Percentiles rank a stretch among this genome's conserved stretches.
Conservation (phyloP, 2,888 invertebrate genomes). For the Ptilodon capucinus region DNA sequence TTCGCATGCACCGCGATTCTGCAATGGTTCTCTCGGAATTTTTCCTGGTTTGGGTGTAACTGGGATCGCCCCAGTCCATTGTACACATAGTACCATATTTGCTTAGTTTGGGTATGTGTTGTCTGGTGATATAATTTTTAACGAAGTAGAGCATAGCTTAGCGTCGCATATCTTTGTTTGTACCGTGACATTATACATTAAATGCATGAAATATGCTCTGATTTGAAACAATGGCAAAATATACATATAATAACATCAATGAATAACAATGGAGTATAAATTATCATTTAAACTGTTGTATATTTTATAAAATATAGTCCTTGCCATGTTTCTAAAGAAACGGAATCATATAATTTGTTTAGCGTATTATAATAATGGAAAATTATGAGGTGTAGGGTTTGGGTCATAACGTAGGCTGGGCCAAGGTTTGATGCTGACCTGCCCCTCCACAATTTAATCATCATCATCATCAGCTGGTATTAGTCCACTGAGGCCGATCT, state of each 20-base stretch:
- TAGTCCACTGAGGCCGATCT: too few species aligned
- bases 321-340: slow-evolving; percentile 62
- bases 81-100: too few species aligned
- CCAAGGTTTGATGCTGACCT: not conserved
- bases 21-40: too few species aligned
- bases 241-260: slow-evolving; percentile 83
- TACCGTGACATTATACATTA: slow-evolving; percentile 67
- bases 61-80: too few species aligned
- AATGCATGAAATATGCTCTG: slow-evolving; percentile 83
- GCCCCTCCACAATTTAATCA: too few species aligned
- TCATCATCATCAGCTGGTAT: too few species aligned
- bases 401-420: not conserved
- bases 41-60: too few species aligned
- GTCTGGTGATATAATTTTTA: too few species aligned
- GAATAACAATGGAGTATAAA: slow-evolving; percentile 83
- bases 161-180: slow-evolving; percentile 37
- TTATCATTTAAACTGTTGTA: slow-evolving; percentile 82
- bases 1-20: too few species aligned
- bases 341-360: slow-evolving; percentile 58
- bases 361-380: slow-evolving; percentile 43
- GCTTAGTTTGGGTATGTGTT: too few species aligned
- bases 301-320: slow-evolving; percentile 81
- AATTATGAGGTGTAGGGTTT: not conserved
- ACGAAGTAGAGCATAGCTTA: slow-evolving; percentile 6
- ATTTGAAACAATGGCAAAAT: slow-evolving; percentile 83